Evolutionary conservation across 2,888 invertebrate genomes (phyloP).

Genomic region (Eucera pruinosa): DNA sequence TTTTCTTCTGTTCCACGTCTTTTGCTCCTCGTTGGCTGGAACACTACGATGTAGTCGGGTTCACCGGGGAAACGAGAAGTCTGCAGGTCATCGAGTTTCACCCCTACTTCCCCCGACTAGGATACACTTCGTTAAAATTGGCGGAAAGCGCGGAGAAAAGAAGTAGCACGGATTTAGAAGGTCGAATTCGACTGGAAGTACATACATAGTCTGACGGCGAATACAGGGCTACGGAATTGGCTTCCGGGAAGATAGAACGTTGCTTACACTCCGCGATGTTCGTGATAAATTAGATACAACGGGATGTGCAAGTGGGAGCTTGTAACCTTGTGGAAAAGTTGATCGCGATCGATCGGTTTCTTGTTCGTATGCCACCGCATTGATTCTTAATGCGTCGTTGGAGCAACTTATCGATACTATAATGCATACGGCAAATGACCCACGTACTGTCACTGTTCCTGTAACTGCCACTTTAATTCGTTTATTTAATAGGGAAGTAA

Average conservation of each 20-base stretch:
- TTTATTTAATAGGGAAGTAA: too few species aligned
- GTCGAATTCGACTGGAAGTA: constrained; percentile 13
- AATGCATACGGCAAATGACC: too few species aligned
- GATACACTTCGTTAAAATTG: constrained; percentile 64
- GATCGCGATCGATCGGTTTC: constrained; percentile 27
- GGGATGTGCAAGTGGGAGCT: background rate
- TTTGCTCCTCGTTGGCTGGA: constrained; percentile 16
- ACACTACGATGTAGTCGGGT: background rate
- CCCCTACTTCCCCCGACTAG: constrained; percentile 16
- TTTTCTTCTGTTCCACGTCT: constrained; percentile 7
- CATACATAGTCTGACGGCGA: background rate
- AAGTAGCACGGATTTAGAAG: constrained; percentile 25
- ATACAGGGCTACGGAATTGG: constrained; percentile 18
- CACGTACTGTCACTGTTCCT: too few species aligned
- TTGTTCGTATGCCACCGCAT: background rate
- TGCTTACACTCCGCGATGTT: constrained; percentile 10
- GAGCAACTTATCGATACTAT: too few species aligned
- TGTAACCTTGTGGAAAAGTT: constrained; percentile 11
- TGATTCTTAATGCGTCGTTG: background rate
- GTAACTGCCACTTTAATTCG: too few species aligned
- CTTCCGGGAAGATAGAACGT: background rate
- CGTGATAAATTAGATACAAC: constrained; percentile 26
- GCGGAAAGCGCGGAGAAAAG: constrained; percentile 24
- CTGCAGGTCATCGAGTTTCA: constrained; percentile 49
- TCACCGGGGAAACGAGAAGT: constrained; percentile 34